Evolutionary conservation across 2,797 vertebrate genomes (phyloP), one percentile per base, ranked within the genome.

Genomic region (Telmatherina bonti): DNA sequence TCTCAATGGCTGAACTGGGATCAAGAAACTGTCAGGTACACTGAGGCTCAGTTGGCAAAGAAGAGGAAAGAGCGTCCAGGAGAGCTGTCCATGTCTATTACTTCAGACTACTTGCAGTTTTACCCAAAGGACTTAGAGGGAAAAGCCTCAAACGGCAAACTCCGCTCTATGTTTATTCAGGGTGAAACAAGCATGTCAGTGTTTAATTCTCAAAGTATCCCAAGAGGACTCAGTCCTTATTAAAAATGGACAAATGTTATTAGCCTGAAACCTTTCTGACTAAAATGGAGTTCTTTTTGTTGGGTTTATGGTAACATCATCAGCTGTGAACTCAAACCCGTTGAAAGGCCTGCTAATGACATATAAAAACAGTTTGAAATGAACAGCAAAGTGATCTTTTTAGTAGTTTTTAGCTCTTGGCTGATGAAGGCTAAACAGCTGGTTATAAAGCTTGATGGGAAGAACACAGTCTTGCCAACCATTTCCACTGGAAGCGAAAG

Each of bases 21-120:
- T 92, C 92, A 93, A 93, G 88, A 93, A 93, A 78, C 91, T 94
- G 93, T 94, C 92, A 90, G 91, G 88, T 84, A 85, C 67, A 52
- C 70, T 83, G 88, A 90, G 84, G 80, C 89, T 90, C 80, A 62
- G 65, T 74, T 92, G 91, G 91, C 90, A 81, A 36, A 61, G 31
- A 68, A 62, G 60, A 70, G 76, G 47, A 38, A 82, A 81, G 83
- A 72, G 81, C 67, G 86, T 92, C 88, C 90, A 89, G 87, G 88
- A 89, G 88, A 86, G 83, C 91, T 91, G 92, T 92, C 91, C 83
- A 85, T 83, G 86, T 86, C 82, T 71, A 90, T 93, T 93, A 92
- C 91, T 89, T 88, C 89, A 90, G 81, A 91, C 87, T 88, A 87
- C 86, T 92, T 67, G 71, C 88, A 81, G 81, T 85, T 84, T 71